Evolutionary conservation across 2,797 vertebrate species (phyloP).

Genomic region (Acanthis flammea): DNA sequence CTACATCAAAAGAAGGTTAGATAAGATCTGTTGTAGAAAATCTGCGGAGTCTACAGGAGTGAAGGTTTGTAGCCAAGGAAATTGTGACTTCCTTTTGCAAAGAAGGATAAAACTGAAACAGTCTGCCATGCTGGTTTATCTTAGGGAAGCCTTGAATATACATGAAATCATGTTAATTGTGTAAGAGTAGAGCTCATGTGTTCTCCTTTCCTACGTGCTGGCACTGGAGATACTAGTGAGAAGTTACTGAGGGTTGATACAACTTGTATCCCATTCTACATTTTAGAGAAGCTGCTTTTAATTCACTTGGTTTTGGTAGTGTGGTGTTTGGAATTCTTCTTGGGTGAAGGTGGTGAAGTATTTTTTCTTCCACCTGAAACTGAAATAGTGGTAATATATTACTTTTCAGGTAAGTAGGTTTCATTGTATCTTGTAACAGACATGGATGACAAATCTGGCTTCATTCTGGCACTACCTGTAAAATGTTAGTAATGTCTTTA

Average conservation of each 20-base stretch:
- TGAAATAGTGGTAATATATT: background rate
- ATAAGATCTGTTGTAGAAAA: conserved; percentile 53
- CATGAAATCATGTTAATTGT: conserved; percentile 1
- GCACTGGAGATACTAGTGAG: background rate
- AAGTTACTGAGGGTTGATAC: background rate
- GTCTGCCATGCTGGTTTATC: background rate
- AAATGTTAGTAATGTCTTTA: background rate
- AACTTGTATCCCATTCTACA: conserved; percentile 7
- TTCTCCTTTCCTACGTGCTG: background rate
- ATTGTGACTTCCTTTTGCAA: conserved; percentile 2
- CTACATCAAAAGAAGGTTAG: conserved; percentile 47
- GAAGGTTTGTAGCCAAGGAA: conserved; percentile 15
- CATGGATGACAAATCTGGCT: background rate
- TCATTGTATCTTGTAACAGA: background rate
- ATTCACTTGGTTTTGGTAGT: background rate
- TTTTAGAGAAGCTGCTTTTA: conserved; percentile 18
- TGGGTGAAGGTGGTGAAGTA: background rate
- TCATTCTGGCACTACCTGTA: background rate
- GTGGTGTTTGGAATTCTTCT: background rate
- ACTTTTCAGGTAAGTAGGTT: background rate
- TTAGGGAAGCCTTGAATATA: conserved; percentile 10
- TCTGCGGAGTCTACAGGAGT: background rate
- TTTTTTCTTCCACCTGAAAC: background rate
- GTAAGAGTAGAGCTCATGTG: background rate
- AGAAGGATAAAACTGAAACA: background rate